Evolutionary conservation across 2,797 vertebrate genomes (phyloP).

Genomic region (Orientallactaga sibirica): DNA sequence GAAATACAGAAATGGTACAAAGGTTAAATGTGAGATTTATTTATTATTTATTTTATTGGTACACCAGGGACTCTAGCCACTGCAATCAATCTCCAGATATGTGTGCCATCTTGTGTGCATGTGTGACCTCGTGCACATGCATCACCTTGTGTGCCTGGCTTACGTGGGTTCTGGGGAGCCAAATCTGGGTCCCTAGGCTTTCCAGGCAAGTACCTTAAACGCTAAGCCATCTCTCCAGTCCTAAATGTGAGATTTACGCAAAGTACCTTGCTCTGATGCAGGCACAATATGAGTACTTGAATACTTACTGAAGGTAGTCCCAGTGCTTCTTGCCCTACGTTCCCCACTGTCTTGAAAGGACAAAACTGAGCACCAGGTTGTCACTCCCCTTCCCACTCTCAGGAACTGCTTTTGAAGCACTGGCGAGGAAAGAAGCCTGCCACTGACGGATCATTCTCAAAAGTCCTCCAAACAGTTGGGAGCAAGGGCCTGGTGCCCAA

Average conservation of each 20-base stretch:
- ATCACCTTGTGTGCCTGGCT: too few relatives aligned
- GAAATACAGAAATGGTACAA: neutral
- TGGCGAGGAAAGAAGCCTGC: neutral
- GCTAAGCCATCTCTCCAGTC: too few relatives aligned
- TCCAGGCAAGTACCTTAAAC: too few relatives aligned
- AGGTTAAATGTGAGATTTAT: neutral
- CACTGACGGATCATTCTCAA: neutral
- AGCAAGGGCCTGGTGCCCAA: neutral
- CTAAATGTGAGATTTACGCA: neutral
- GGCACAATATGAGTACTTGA: neutral
- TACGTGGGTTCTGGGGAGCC: too few relatives aligned
- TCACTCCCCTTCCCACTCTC: neutral
- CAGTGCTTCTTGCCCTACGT: neutral
- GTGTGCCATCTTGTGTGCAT: too few relatives aligned
- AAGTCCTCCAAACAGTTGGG: neutral
- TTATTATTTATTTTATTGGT: too few relatives aligned
- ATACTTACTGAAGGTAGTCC: neutral
- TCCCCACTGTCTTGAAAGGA: neutral
- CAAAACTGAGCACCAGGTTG: neutral
- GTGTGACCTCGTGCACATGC: too few relatives aligned
- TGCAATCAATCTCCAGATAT: too few relatives aligned
- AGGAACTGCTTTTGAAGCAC: neutral
- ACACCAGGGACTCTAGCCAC: too few relatives aligned
- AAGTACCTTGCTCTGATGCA: neutral
- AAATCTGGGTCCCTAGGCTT: too few relatives aligned